Percentiles rank a stretch among this genome's conserved stretches.
Conservation (phyloP, 2,888 invertebrate genomes). For the Beris chalybata region DNA sequence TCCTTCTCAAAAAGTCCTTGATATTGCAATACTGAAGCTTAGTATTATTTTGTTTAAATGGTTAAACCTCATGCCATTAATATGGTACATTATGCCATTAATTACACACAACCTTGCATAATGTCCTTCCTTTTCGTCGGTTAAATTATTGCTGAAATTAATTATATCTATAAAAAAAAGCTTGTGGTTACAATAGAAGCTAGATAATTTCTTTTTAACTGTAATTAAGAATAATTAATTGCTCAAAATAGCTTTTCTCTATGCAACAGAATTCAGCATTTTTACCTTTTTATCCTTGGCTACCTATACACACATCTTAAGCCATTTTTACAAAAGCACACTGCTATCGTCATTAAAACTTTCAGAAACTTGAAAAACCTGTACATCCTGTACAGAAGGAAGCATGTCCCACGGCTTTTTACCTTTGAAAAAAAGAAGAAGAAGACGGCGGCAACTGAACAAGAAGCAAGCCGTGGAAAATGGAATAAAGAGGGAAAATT, state of each 20-base stretch:
- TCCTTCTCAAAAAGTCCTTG: no score
- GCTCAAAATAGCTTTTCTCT: conserved; percentile 33
- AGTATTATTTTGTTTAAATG: no score
- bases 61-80: no score
- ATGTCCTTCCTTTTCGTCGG: no score
- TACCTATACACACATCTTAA: not conserved
- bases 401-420: conserved; percentile 19
- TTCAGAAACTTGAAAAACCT: conserved; percentile 15
- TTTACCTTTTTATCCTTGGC: not conserved
- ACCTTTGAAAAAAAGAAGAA: conserved; percentile 7
- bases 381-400: conserved; percentile 16
- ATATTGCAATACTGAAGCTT: no score
- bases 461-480: not conserved
- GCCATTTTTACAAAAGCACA: no score
- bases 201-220: conserved; percentile 21
- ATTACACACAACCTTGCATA: no score
- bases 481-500: conserved; percentile 6
- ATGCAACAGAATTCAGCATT: conserved; percentile 24
- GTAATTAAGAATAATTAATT: conserved; percentile 32
- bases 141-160: no score
- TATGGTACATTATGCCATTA: no score
- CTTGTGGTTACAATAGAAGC: conserved; percentile 11
- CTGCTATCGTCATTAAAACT: conserved; percentile 21
- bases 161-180: no score
- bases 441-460: conserved; percentile 3